phyloP scores from a whole-genome alignment of 2,797 vertebrate species.

The Microtus agrestis region DNA sequence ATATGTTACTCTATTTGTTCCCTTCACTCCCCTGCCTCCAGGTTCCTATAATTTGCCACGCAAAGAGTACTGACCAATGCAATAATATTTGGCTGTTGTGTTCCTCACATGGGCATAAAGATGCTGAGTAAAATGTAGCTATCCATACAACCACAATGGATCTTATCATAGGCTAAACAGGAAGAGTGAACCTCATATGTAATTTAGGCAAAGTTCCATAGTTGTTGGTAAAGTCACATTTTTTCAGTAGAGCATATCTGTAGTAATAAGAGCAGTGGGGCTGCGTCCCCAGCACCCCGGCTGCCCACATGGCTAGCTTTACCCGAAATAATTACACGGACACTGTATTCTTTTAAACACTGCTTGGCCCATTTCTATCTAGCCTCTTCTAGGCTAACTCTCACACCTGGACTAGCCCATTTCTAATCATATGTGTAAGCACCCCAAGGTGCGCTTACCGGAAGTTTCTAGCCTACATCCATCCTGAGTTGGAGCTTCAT shows the following conservation, averaged over 20 bases:
- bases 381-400: too few relatives aligned
- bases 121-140: not conserved
- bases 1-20: not conserved
- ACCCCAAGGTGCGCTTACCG: too few relatives aligned
- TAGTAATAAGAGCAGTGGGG: too few relatives aligned
- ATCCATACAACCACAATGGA: not conserved
- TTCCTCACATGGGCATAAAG: not conserved
- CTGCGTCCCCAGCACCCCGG: too few relatives aligned
- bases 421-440: too few relatives aligned
- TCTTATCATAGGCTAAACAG: slow-evolving; percentile 21
- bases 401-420: too few relatives aligned
- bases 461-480: too few relatives aligned
- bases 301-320: too few relatives aligned
- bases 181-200: not conserved
- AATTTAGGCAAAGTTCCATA: not conserved
- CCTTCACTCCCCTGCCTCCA: not conserved
- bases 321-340: too few relatives aligned
- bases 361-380: too few relatives aligned
- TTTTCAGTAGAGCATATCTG: not conserved
- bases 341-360: too few relatives aligned
- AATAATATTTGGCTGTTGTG: not conserved
- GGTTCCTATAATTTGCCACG: slow-evolving; percentile 14
- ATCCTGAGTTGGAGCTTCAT: too few relatives aligned
- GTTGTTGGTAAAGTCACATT: not conserved
- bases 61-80: not conserved